Evolutionary conservation across 2,888 invertebrate species (phyloP), one percentile per base, ranked within the genome.

Genomic region (Pandemis heparana): DNA sequence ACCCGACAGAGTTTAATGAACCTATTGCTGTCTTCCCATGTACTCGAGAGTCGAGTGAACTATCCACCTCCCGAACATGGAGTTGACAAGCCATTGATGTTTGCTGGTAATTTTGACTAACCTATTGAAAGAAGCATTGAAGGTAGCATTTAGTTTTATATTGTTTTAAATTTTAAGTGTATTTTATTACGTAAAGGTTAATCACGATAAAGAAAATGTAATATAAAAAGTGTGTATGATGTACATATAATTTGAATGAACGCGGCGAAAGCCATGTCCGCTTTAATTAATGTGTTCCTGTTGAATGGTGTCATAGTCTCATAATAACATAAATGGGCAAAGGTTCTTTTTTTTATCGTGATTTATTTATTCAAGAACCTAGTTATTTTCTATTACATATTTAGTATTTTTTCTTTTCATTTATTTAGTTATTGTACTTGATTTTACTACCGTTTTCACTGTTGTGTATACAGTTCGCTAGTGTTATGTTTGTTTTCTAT

Each of bases 71-170:
- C 59, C n/a, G 63, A 63, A 46, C 63, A 46, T 23, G 46, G 39
- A 69, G 69, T 48, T 51, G n/a, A 18, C 69, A 62, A 61, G 69
- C 38, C n/a, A 39, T 69, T 69, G 69, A 62, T 38, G 61, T 69
- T 48, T 14, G 39, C 61, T 51, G 68, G 68, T 68, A 68, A 68
- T 48, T 60, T 68, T 8, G 43, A 32, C 12, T 39, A 69, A 14
- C 32, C 48, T 62, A 48, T 69, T 60, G 43, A 23, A 46, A 16
- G 38, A 12, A 43, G n/a, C 12, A 43, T 12, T n/a, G n/a, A n/a
- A n/a, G 38, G 46, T 60, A 48, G 68, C 23, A 18, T 63, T 23
- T 63, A n/a, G 12, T 43, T 41, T 62, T 5, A 43, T 62, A 43
- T 62, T 12, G 0, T 6, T n/a, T 62, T 18, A 18, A 6, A 8